phyloP scores from a whole-genome alignment of 2,888 invertebrate species.

The Nephrotoma flavescens region DNA sequence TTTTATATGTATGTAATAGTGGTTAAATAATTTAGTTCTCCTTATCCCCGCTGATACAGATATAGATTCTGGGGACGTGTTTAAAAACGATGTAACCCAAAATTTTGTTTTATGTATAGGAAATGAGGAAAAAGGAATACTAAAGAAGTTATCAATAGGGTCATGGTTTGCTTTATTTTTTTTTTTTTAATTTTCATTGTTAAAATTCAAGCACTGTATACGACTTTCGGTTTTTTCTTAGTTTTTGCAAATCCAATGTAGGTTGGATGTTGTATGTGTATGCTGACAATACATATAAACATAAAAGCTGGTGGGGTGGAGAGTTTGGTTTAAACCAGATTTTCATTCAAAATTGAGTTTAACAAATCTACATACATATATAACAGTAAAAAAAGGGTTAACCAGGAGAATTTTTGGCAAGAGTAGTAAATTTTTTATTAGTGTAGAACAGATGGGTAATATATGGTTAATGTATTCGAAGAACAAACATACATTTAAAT shows the following conservation, averaged over 20 bases:
- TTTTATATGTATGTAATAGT: background rate
- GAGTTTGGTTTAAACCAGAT: background rate
- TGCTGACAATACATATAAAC: background rate
- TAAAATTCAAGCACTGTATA: background rate
- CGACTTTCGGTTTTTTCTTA: background rate
- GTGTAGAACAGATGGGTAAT: background rate
- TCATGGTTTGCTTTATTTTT: background rate
- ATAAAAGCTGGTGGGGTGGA: background rate
- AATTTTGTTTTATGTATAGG: background rate
- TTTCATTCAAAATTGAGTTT: background rate
- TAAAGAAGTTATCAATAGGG: background rate
- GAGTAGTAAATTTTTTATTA: background rate
- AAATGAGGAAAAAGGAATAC: background rate
- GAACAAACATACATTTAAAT: background rate
- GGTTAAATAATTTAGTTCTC: background rate
- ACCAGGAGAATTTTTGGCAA: background rate
- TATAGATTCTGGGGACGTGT: background rate
- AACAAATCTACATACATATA: background rate
- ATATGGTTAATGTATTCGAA: background rate
- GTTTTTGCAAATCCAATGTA: background rate
- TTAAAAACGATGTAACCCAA: too few species aligned
- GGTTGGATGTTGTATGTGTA: background rate
- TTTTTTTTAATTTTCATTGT: background rate
- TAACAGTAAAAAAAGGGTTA: background rate
- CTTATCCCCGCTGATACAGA: background rate